Conservation (phyloP, 2,113 vertebrate species). For the Myrmecophaga tridactyla region DNA sequence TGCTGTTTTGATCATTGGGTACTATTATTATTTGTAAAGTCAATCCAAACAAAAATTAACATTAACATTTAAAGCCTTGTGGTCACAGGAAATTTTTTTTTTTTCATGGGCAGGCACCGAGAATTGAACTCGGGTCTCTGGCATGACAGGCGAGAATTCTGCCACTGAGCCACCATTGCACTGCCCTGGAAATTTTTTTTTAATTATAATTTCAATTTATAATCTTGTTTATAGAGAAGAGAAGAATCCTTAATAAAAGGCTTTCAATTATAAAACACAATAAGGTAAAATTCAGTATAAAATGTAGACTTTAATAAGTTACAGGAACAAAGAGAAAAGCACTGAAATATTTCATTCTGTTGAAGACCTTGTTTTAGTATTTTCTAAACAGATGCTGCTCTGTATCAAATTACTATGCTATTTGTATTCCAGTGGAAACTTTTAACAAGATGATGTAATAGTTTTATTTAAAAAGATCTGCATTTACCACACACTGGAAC, state of each 20-base stretch:
- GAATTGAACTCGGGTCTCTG: no score
- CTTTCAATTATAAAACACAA: slow-evolving; percentile 1
- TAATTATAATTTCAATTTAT: neutral
- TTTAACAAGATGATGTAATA: neutral
- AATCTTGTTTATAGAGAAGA: neutral
- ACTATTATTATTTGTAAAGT: neutral
- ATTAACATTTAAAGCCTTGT: slow-evolving; percentile 1
- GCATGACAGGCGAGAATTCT: no score
- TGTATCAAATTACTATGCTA: neutral
- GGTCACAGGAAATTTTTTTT: neutral
- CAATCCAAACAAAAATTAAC: neutral
- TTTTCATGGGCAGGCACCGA: no score
- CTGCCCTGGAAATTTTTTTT: no score
- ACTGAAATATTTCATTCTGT: neutral
- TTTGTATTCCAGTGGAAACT: slow-evolving; percentile 21
- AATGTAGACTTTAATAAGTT: neutral
- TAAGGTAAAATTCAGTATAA: slow-evolving; percentile 30
- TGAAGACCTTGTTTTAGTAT: neutral
- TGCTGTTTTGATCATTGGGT: neutral
- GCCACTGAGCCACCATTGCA: no score
- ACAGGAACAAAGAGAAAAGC: neutral
- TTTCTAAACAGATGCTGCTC: slow-evolving; percentile 35
- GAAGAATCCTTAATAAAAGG: neutral
- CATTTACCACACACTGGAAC: neutral
- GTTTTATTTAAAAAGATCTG: slow-evolving; percentile 36